Conservation (phyloP, 2,113 vertebrate species). For the Larimichthys crocea region DNA sequence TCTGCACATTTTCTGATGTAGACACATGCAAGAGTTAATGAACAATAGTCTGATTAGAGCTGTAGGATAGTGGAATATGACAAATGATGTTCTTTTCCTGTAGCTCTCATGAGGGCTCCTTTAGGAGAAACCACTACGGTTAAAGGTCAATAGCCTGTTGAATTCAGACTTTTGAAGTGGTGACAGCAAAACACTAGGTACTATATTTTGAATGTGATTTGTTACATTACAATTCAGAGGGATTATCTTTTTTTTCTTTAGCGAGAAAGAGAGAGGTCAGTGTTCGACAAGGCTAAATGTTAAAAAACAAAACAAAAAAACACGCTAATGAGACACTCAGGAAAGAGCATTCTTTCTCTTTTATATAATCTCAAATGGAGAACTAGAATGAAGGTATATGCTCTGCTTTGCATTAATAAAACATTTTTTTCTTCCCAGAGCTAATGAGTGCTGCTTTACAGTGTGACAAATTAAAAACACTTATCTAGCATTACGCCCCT, state of each 20-base stretch:
- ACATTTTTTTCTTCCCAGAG: neutral
- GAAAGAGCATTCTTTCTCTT: neutral
- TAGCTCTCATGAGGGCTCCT: neutral
- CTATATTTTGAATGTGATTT: neutral
- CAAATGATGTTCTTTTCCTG: neutral
- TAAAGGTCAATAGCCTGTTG: neutral
- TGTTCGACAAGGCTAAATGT: neutral
- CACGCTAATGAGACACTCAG: neutral
- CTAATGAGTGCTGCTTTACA: slow-evolving; percentile 37
- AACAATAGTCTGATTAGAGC: slow-evolving; percentile 10
- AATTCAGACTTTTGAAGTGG: slow-evolving; percentile 13
- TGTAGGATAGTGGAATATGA: neutral
- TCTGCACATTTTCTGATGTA: neutral
- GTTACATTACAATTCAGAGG: neutral
- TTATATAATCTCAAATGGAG: neutral
- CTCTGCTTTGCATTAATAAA: slow-evolving; percentile 2
- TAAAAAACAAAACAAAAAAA: neutral
- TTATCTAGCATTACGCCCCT: slow-evolving; percentile 21
- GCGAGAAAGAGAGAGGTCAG: neutral
- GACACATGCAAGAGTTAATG: neutral
- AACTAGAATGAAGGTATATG: neutral
- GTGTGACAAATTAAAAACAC: slow-evolving; percentile 34
- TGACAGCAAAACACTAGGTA: neutral
- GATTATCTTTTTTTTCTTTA: neutral
- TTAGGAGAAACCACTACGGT: neutral